phyloP scores from a whole-genome alignment of 2,797 vertebrate species.

The Florisuga fusca region DNA sequence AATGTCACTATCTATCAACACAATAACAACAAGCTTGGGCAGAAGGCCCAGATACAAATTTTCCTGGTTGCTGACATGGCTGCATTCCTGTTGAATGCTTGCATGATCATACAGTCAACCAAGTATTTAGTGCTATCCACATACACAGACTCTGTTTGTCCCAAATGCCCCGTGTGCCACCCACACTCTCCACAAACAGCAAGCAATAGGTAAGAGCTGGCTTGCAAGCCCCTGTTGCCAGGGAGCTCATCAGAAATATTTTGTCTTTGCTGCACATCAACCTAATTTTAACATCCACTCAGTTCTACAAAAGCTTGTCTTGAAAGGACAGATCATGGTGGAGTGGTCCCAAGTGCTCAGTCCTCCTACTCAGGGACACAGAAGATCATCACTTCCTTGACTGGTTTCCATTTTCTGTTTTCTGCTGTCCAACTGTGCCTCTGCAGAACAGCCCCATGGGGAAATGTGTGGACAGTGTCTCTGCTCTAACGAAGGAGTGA shows the following conservation, averaged over 20 bases:
- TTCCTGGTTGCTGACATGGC: neutral
- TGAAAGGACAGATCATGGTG: neutral
- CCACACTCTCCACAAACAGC: neutral
- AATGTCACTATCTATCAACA: neutral
- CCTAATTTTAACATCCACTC: neutral
- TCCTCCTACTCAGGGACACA: neutral
- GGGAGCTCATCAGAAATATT: neutral
- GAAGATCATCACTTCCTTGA: neutral
- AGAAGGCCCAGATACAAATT: neutral
- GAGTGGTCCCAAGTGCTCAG: neutral
- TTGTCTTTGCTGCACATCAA: neutral
- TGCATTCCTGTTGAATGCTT: neutral
- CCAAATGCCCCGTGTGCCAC: neutral
- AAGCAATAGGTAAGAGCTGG: neutral
- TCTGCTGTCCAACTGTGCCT: neutral
- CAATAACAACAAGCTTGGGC: neutral
- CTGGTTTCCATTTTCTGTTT: neutral
- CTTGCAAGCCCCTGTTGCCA: neutral
- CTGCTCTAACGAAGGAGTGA: neutral
- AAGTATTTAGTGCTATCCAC: neutral
- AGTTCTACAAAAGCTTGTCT: neutral
- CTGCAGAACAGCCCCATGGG: neutral
- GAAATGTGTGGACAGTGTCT: neutral
- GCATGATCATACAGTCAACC: neutral
- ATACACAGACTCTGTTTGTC: neutral